Evolutionary conservation across 2,113 vertebrate genomes (phyloP).

Genomic region (Scartelaos histophorus): DNA sequence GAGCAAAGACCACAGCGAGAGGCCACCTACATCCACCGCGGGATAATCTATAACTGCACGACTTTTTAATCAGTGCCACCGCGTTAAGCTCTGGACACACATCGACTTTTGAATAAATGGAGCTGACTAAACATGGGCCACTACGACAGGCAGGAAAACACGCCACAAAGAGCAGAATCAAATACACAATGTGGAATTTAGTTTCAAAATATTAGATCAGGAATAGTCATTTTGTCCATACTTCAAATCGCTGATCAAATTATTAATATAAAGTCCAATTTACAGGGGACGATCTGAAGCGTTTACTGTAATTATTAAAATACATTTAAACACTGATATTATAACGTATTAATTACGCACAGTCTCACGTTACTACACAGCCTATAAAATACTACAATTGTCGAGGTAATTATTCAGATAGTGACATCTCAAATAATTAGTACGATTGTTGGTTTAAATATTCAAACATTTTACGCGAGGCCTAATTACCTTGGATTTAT

Average conservation of each 20-base stretch:
- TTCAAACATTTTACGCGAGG: neutral
- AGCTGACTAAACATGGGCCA: neutral
- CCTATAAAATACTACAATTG: neutral
- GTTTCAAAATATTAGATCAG: neutral
- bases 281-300: too few relatives aligned
- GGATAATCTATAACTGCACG: neutral
- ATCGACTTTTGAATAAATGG: neutral
- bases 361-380: neutral
- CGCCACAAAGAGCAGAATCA: neutral
- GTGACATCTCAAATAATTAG: neutral
- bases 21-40: neutral
- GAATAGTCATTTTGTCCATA: neutral
- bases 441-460: neutral
- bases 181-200: neutral
- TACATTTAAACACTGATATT: neutral
- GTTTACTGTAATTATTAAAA: neutral
- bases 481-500: neutral
- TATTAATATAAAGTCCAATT: neutral
- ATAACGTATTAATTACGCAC: neutral
- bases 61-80: neutral
- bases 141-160: neutral
- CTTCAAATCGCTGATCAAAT: neutral
- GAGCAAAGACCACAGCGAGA: neutral
- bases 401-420: neutral
- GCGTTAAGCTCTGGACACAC: neutral